Conservation (phyloP, 2,797 vertebrate genomes). For the Phylloscopus collybita region DNA sequence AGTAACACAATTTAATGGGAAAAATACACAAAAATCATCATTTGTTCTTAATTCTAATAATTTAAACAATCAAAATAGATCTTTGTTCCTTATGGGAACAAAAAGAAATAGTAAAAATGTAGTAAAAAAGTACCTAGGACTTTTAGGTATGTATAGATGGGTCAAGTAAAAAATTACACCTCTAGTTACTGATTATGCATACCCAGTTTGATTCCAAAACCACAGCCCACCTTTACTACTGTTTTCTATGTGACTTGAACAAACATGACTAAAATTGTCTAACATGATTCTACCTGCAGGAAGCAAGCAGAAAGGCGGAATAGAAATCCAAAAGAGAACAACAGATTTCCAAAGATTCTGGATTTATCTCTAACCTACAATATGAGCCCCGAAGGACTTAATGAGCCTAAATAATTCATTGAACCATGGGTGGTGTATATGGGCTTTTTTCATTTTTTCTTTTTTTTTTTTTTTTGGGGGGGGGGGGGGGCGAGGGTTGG, state of each 20-base stretch:
- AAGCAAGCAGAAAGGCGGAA: neutral
- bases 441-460: neutral
- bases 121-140: neutral
- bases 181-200: neutral
- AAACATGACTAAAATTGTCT: neutral
- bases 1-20: neutral
- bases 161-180: neutral
- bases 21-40: neutral
- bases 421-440: neutral
- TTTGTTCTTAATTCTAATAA: neutral
- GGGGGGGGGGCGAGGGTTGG: too few species aligned
- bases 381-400: neutral
- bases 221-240: neutral
- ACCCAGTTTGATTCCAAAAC: neutral
- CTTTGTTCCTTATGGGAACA: neutral
- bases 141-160: neutral
- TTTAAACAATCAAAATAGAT: neutral
- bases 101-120: neutral
- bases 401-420: neutral
- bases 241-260: neutral
- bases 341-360: neutral
- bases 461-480: too few species aligned
- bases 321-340: neutral
- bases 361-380: neutral
- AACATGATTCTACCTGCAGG: neutral